These are phyloP conservation scores for Steinernema khuongi DNA, from an alignment of 1,140 invertebrate species.

Conservation along the genomic window DNA sequence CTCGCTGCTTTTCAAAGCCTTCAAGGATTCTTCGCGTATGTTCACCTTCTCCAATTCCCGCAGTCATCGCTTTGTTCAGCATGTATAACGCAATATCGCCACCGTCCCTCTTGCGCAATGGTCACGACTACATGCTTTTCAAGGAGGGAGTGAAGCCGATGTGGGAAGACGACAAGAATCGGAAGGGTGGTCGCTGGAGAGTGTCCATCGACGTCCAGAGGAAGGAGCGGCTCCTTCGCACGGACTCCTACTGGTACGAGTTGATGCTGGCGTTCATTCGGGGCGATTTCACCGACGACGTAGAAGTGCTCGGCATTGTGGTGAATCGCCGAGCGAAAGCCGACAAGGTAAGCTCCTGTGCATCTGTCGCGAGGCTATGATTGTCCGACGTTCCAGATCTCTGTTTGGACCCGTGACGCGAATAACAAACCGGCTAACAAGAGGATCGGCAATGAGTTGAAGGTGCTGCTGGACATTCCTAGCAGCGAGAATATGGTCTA, in stretches of 20 bases:
- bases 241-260: not conserved
- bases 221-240: not conserved
- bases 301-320: not conserved
- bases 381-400: not conserved
- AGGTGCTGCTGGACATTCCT: not conserved
- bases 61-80: not conserved
- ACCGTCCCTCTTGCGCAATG: not conserved
- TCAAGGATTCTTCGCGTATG: not conserved
- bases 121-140: not conserved
- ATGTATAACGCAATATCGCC: not conserved
- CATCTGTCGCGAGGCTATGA: not conserved
- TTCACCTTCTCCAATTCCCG: not conserved
- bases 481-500: not conserved
- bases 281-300: not conserved
- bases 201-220: not conserved
- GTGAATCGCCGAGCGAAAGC: not conserved
- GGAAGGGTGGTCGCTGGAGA: not conserved
- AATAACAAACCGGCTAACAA: not conserved
- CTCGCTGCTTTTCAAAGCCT: not conserved
- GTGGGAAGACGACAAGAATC: constrained; percentile 5
- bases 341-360: not conserved
- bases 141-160: constrained; percentile 8
- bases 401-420: not conserved
- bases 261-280: not conserved
- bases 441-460: not conserved